These are phyloP conservation scores for Spodoptera littoralis DNA, from an alignment of 2,888 invertebrate species.

Conservation along the genomic window DNA sequence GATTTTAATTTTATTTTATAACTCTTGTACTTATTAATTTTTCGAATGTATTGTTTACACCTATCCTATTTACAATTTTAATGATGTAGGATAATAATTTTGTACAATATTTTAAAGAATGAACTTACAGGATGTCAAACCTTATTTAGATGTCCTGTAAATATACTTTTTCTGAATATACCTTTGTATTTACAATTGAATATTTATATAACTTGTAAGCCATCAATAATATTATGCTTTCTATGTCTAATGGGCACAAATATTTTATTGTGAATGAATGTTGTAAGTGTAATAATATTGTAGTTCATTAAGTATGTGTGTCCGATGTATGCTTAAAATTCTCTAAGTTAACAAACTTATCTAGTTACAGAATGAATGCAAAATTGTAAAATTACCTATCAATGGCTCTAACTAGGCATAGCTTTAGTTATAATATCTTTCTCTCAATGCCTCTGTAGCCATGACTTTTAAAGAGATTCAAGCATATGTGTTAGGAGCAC, in stretches of 20 bases:
- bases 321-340: conserved; percentile 7
- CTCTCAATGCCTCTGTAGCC: not conserved
- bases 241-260: conserved; percentile 26
- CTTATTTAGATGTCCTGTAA: conserved; percentile 39
- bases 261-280: conserved; percentile 5
- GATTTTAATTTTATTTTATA: conserved; percentile 11
- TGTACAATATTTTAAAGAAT: conserved; percentile 88
- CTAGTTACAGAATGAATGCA: conserved; percentile 4
- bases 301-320: not conserved
- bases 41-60: conserved; percentile 28
- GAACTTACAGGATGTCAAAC: conserved; percentile 30
- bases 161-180: conserved; percentile 43
- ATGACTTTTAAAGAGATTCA: not conserved
- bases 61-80: conserved; percentile 44
- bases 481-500: conserved; percentile 16
- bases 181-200: conserved; percentile 14
- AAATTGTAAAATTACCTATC: conserved; percentile 9
- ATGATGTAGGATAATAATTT: conserved; percentile 69
- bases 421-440: conserved; percentile 19
- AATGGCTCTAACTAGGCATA: conserved; percentile 20
- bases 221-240: conserved; percentile 26
- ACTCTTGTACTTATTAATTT: conserved; percentile 5
- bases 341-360: not conserved
- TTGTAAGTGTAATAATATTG: conserved; percentile 1
- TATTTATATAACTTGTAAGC: conserved; percentile 18